A percentile compares a stretch with the other conserved stretches of the same genome.
These are phyloP conservation scores for Lichenostomus cassidix DNA, from an alignment of 2,113 vertebrate species.

Conservation along the genomic window DNA sequence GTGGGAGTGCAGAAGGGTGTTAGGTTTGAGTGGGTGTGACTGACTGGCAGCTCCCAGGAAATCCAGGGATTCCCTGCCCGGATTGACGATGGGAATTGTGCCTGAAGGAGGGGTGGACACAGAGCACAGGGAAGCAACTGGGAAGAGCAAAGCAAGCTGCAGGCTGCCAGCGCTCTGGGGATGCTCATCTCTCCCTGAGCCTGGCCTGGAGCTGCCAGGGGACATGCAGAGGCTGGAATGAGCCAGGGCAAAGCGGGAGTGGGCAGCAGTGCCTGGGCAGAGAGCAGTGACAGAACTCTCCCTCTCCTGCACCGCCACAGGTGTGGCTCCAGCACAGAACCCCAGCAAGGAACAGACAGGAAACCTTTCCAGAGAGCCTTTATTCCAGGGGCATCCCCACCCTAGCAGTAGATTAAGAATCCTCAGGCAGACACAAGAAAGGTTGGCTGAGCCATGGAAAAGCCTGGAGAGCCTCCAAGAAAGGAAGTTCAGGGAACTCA, in stretches of 20 bases:
- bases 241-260: constrained; percentile 11
- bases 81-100: background rate
- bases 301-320: constrained; percentile 32
- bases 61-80: background rate
- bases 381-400: background rate
- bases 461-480: background rate
- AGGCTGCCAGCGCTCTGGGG: background rate
- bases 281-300: constrained; percentile 37
- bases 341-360: background rate
- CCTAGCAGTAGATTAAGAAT: background rate
- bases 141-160: constrained; percentile 65
- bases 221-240: constrained; percentile 35
- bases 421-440: background rate
- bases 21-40: background rate
- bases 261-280: constrained; percentile 1
- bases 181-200: background rate
- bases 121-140: constrained; percentile 39
- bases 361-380: background rate
- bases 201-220: background rate
- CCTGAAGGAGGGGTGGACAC: background rate
- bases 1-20: background rate
- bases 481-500: background rate
- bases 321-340: background rate
- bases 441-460: background rate
- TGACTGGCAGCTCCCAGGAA: background rate